Percentiles rank a stretch among this genome's conserved stretches.
Conservation (phyloP, 2,797 vertebrate genomes). For the Lepilemur septentrionalis region DNA sequence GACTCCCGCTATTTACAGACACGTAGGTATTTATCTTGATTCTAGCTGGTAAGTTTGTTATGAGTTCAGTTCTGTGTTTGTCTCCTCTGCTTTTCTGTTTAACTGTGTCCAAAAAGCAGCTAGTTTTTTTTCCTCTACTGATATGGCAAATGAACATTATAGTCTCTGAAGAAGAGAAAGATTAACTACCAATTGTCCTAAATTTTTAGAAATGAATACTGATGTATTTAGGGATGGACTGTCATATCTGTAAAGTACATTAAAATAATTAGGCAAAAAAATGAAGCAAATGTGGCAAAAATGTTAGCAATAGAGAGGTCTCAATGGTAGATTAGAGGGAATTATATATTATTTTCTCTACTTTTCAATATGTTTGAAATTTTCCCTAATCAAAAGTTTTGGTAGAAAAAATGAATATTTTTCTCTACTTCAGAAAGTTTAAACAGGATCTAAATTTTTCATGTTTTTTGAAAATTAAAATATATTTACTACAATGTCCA, state of each 20-base stretch:
- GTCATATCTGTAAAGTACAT: neutral
- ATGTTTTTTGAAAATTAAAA: constrained; percentile 1
- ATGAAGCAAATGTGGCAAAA: neutral
- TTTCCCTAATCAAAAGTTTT: neutral
- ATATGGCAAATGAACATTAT: neutral
- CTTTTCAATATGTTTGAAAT: neutral
- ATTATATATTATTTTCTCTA: neutral
- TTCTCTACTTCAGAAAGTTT: neutral
- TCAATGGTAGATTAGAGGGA: neutral
- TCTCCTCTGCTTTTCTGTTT: constrained; percentile 36
- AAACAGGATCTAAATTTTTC: neutral
- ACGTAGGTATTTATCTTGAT: constrained; percentile 87
- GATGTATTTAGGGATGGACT: neutral
- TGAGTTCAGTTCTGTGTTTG: constrained; percentile 46
- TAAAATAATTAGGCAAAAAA: neutral
- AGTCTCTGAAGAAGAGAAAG: neutral
- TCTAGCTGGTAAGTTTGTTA: constrained; percentile 68
- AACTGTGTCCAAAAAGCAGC: neutral
- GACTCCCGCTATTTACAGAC: constrained; percentile 90
- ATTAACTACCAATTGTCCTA: neutral
- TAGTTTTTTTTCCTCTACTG: neutral
- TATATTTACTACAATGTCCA: neutral
- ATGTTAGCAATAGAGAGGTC: neutral
- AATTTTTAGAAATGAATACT: neutral
- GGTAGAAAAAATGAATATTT: neutral